Base-by-base conservation (phyloP, 92 coral and sea anemone genomes). In the Actinostola sp. region DNA sequence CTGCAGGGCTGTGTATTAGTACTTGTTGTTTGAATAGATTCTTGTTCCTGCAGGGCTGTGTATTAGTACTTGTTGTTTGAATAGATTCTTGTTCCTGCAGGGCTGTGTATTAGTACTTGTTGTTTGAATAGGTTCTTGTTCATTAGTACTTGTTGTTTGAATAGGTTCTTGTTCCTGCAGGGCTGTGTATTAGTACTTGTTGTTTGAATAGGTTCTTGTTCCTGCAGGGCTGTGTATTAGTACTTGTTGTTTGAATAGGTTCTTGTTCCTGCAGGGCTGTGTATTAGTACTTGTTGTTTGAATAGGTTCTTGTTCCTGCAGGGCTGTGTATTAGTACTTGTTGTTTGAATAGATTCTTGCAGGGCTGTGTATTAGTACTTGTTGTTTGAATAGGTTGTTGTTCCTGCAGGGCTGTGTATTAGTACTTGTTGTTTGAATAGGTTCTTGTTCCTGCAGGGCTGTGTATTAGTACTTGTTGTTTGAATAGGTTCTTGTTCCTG, bases 291-390 rank as follows among this genome's bases (percentile, higher is more conserved):
- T 34, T 51, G 10, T 36, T 54, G 31, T 27, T 0, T 42, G 35
- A 1, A n/a, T 14, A 21, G 19, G 21, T 79, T 66, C 2, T 45
- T 29, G 19, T 50, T 26, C 10, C 19, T 24, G 44, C 43, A 93
- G 98, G 82, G 77, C 11, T 82, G 89, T 52, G 83, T 74, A 27
- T 59, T 94, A 16, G 92, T 85, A 63, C 97, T 34, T 51, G 10
- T 36, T 54, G 31, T 27, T 0, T 42, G 35, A 1, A n/a, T 14
- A 21, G 19, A 14, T 79, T 66, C 2, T 45, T 24, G 44, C 43
- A 93, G 98, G 82, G 77, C 11, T 82, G 89, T 52, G 83, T 74
- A 27, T 59, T 94, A 16, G 92, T 85, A 63, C 97, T 34, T 51
- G 10, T 36, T 54, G 31, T 27, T 0, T 42, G 35, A 1, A n/a